phyloP scores from a whole-genome alignment of 2,113 vertebrate genomes.

The Serilophus lunatus region DNA sequence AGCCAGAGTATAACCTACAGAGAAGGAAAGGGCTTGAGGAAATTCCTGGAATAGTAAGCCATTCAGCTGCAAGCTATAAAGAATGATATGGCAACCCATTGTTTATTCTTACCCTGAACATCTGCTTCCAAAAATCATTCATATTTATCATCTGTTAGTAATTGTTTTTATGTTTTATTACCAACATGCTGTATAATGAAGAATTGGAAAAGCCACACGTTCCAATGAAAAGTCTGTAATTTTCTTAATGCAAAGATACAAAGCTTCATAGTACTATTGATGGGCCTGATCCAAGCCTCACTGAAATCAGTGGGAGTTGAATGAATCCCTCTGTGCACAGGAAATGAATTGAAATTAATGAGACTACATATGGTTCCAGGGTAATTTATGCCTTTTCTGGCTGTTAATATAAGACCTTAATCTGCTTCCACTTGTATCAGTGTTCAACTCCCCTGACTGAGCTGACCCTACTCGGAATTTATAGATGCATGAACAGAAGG shows the following conservation, averaged over 20 bases:
- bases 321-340: conserved; percentile 8
- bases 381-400: conserved; percentile 23
- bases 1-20: conserved; percentile 2
- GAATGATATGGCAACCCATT: conserved; percentile 10
- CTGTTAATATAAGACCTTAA: conserved; percentile 36
- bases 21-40: background rate
- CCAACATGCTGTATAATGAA: conserved; percentile 37
- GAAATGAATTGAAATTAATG: conserved; percentile 53
- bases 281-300: conserved; percentile 21
- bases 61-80: conserved; percentile 31
- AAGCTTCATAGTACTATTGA: background rate
- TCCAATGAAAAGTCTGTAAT: conserved; percentile 28
- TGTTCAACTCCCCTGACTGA: background rate
- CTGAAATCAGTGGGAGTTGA: conserved; percentile 27
- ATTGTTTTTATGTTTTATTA: conserved; percentile 40
- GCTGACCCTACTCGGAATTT: background rate
- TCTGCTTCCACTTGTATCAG: conserved; percentile 26
- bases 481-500: background rate
- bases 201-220: background rate
- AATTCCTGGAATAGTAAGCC: background rate
- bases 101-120: conserved; percentile 6
- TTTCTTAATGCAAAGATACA: conserved; percentile 20
- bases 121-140: conserved; percentile 48
- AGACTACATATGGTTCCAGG: conserved; percentile 27
- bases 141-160: conserved; percentile 33